Evolutionary conservation across 64 coral and sea anemone species (phyloP).

Genomic region (Acropora yongei): DNA sequence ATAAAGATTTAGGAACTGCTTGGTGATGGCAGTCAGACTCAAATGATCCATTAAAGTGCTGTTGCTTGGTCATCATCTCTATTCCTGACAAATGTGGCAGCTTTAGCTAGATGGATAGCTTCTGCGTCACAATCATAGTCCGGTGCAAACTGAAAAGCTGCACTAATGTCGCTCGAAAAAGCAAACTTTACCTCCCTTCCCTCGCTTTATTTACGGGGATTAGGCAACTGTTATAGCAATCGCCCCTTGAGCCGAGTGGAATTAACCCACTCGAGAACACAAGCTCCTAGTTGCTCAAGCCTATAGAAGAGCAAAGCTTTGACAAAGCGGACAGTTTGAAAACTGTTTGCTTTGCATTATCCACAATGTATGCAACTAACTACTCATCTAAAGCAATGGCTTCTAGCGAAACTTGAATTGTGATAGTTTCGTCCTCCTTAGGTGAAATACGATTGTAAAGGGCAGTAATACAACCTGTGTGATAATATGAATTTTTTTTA

Average conservation of each 20-base stretch:
- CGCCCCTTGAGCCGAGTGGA: constrained; percentile 28
- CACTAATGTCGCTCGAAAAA: no score
- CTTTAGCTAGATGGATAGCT: not conserved
- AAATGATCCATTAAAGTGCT: constrained; percentile 19
- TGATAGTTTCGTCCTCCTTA: no score
- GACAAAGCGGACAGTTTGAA: not conserved
- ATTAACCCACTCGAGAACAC: constrained; percentile 3
- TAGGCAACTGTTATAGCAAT: not conserved
- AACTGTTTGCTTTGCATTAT: constrained; percentile 4
- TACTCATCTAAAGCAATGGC: no score
- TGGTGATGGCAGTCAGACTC: constrained; percentile 1
- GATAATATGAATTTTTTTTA: no score
- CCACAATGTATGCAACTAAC: not conserved
- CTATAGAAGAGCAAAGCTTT: not conserved
- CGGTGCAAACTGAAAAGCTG: no score
- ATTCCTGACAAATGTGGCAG: constrained; percentile 19
- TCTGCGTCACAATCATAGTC: no score
- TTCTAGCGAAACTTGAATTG: no score
- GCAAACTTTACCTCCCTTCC: no score
- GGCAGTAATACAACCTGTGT: no score
- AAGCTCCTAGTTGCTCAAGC: constrained; percentile 20
- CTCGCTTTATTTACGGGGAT: no score
- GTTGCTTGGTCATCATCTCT: constrained; percentile 15
- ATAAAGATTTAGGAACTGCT: constrained; percentile 25
- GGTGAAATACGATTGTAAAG: no score